Evolutionary conservation across 2,113 vertebrate species (phyloP).

Genomic region (Camelus bactrianus): DNA sequence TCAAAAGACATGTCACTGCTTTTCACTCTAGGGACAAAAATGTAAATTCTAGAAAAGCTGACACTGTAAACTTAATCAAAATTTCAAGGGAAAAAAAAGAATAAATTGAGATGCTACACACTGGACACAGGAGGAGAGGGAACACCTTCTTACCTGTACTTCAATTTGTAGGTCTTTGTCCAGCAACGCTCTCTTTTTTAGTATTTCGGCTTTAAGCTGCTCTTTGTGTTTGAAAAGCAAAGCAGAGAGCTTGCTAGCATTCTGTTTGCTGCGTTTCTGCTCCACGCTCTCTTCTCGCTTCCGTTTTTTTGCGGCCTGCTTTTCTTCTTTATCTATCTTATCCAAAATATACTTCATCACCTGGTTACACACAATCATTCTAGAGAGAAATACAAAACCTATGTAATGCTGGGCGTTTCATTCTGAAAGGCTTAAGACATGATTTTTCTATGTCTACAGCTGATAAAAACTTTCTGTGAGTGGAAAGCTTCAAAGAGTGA

Average conservation of each 20-base stretch:
- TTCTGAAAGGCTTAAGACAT: constrained; percentile 27
- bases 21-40: not conserved
- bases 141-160: constrained; percentile 92
- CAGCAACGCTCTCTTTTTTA: constrained; percentile 97
- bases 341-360: constrained; percentile 99
- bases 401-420: constrained; percentile 54
- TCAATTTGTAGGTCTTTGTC: constrained; percentile 99
- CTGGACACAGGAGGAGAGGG: not conserved
- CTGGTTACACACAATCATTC: constrained; percentile 99
- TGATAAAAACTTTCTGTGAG: not conserved
- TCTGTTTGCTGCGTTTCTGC: constrained; percentile 98
- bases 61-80: not conserved
- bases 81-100: not conserved
- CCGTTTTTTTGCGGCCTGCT: constrained; percentile 97
- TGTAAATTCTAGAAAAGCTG: not conserved
- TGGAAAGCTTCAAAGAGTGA: not conserved
- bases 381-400: constrained; percentile 84
- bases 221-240: constrained; percentile 99
- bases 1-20: not conserved
- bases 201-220: constrained; percentile 97
- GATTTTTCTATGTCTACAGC: not conserved
- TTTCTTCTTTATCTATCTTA: constrained; percentile 99
- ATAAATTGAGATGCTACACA: not conserved
- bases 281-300: constrained; percentile 98
- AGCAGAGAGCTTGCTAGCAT: constrained; percentile 95